Base-by-base conservation (phyloP, 2,113 vertebrate genomes). In the Aphyosemion australe region DNA sequence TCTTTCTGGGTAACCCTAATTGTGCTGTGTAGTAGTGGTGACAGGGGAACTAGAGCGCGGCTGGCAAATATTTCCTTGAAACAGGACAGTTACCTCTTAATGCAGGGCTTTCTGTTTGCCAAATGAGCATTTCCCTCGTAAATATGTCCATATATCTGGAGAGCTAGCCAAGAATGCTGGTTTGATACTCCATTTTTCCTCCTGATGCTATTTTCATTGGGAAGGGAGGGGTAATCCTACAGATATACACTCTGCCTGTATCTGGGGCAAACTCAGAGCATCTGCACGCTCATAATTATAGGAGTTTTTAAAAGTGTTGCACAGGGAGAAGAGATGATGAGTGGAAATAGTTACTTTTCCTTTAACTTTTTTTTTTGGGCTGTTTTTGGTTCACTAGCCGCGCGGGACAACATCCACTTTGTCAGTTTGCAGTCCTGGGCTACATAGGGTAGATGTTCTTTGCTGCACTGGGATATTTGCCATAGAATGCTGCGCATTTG, bases 231-330 rank as follows among this genome's bases (percentile, higher is more conserved):
- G 65, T 53, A 71, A 48, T 56, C 47, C 54, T 57, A 12, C 19
- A 57, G 34, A 37, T 48, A 69, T 61, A 51, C 20, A 52, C 26
- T 69, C 32, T 70, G 66, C 69, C 72, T 82, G 65, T 76, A 87
- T 88, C 59, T 89, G 71, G 87, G 82, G 61, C 78, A 84, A 77
- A 69, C 65, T 71, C 83, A 84, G 66, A 76, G 85, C 76, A 78
- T 73, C 65, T 78, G 43, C 62, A 57, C 63, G 41, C 49, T 70
- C 80, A 68, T 83, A 72, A 82, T 72, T 86, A 69, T 64, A 10
- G 51, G 79, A 57, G 65, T 78, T 72, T 77, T 64, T 79, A 66
- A 59, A 87, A 55, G 61, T 66, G 60, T 58, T 66, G 56, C 47
- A 61, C 15, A 60, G 58, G 78, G 59, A 51, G 50, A 69, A 21